Conservation (phyloP, 2,113 vertebrate species). For the Gnathonemus longibarbis region DNA sequence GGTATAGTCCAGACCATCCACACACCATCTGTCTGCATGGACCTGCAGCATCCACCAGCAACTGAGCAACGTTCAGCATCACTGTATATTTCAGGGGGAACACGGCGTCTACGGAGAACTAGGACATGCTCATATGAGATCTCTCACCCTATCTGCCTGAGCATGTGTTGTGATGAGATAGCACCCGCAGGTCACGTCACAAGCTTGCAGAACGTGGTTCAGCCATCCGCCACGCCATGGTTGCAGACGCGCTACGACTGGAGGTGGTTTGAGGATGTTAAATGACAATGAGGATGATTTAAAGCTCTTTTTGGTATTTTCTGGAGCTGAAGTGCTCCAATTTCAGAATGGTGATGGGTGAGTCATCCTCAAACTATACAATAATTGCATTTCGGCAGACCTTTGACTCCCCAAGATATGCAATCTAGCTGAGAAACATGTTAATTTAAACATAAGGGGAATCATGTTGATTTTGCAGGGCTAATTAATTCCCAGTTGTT, state of each 20-base stretch:
- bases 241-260: neutral
- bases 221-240: neutral
- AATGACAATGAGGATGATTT: neutral
- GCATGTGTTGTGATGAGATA: neutral
- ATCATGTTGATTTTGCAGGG: neutral
- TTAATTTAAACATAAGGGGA: slow-evolving; percentile 4
- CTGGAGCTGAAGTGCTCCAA: neutral
- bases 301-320: neutral
- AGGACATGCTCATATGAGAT: neutral
- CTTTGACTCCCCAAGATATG: neutral
- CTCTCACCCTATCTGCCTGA: neutral
- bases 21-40: neutral
- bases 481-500: neutral
- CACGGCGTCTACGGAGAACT: neutral
- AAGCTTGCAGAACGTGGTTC: neutral
- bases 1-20: neutral
- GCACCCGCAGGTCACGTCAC: neutral
- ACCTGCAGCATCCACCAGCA: neutral
- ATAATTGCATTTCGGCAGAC: neutral
- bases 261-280: neutral
- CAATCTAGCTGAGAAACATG: neutral
- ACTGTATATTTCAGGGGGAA: neutral
- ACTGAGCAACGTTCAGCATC: neutral
- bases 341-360: neutral
- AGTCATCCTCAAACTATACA: neutral